Percentiles rank a stretch among this genome's conserved stretches.
Conservation (phyloP, 1,140 invertebrate genomes). For the Caenorhabditis briggsae region DNA sequence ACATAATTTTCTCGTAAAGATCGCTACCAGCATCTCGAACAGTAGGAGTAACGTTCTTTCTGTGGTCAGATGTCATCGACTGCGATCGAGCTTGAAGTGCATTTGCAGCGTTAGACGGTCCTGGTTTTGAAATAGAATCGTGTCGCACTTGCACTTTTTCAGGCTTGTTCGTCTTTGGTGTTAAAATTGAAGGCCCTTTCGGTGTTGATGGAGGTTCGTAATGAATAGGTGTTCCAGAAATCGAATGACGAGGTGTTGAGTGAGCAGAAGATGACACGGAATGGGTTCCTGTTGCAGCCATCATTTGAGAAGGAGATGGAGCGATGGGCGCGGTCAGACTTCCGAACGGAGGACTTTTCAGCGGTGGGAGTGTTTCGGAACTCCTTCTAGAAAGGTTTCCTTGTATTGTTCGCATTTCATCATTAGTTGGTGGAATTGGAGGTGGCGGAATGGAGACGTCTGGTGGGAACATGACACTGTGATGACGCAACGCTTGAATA, state of each 20-base stretch:
- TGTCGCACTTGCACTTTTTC: conserved; percentile 12
- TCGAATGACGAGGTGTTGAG: conserved; percentile 32
- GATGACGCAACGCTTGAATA: conserved; percentile 36
- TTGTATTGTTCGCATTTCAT: not conserved
- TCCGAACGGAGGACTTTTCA: conserved; percentile 31
- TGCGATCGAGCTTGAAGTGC: conserved; percentile 20
- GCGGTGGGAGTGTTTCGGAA: conserved; percentile 1
- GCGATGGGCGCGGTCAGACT: not conserved
- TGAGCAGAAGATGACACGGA: conserved; percentile 10
- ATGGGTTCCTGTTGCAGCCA: conserved; percentile 31
- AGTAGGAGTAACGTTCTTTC: not conserved
- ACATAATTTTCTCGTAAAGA: conserved; percentile 19
- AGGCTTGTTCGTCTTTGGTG: conserved; percentile 2
- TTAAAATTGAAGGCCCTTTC: not conserved
- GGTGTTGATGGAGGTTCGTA: not conserved
- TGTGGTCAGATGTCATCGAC: not conserved
- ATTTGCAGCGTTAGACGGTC: conserved; percentile 9
- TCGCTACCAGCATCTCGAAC: conserved; percentile 37
- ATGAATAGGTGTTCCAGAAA: conserved; percentile 47
- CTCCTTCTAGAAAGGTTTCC: conserved; percentile 9
- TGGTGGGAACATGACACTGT: conserved; percentile 1
- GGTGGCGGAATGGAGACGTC: conserved; percentile 15
- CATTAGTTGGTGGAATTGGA: not conserved
- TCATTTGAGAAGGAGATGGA: conserved; percentile 17
- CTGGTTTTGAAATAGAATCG: conserved; percentile 35